These are phyloP conservation scores for Vulpes lagopus DNA, from an alignment of 2,113 vertebrate genomes.

Conservation along the genomic window DNA sequence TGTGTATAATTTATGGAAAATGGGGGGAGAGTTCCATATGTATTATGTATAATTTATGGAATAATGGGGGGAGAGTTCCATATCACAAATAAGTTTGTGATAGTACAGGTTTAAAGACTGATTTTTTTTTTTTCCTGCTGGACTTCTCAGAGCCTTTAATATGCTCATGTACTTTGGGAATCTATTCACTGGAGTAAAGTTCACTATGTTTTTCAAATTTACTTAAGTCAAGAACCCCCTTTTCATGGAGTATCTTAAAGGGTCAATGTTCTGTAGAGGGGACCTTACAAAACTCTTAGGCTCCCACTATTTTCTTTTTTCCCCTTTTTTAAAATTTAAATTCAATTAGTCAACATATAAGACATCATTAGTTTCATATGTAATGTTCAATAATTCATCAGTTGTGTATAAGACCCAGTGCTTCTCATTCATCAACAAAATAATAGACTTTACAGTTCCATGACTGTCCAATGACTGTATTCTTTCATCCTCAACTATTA, in stretches of 20 bases:
- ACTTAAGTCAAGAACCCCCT: slow-evolving; percentile 18
- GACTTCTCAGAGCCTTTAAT: slow-evolving; percentile 47
- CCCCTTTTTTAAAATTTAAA: too few relatives aligned
- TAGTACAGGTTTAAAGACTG: slow-evolving; percentile 43
- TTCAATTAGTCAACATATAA: too few relatives aligned
- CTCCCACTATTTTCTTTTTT: background rate
- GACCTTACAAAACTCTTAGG: background rate
- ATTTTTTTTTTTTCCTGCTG: slow-evolving; percentile 26
- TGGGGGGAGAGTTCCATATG: background rate
- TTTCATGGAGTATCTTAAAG: background rate
- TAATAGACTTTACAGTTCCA: background rate
- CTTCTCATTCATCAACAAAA: background rate
- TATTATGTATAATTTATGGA: background rate
- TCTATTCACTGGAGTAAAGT: background rate
- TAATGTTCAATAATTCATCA: too few relatives aligned
- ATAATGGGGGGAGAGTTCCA: background rate
- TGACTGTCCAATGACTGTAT: background rate
- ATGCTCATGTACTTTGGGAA: background rate
- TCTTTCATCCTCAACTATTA: background rate
- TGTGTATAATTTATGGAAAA: slow-evolving; percentile 8
- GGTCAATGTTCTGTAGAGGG: background rate
- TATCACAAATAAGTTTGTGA: background rate
- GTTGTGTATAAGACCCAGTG: too few relatives aligned
- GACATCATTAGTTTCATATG: too few relatives aligned
- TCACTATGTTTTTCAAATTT: slow-evolving; percentile 23